Conservation (phyloP, 2,113 vertebrate genomes). For the Proterorhinus semilunaris region DNA sequence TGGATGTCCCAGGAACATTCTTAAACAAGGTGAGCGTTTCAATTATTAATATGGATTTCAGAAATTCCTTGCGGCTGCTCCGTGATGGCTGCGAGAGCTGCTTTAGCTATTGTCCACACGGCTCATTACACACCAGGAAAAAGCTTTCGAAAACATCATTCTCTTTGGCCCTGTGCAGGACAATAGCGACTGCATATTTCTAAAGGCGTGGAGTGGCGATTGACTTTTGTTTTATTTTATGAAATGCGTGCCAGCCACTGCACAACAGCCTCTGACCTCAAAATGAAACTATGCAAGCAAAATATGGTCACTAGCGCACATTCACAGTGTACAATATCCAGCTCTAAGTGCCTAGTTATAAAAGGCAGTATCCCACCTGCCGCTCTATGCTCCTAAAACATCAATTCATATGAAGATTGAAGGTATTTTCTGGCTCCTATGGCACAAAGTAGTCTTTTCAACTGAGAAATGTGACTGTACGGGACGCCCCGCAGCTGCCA, state of each 20-base stretch:
- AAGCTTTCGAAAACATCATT: slow-evolving; percentile 21
- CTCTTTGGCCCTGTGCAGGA: slow-evolving; percentile 12
- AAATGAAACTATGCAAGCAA: slow-evolving; percentile 17
- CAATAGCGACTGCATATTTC: slow-evolving; percentile 10
- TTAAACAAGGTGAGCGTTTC: slow-evolving; percentile 42
- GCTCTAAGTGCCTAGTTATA: slow-evolving; percentile 21
- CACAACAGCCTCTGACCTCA: slow-evolving; percentile 27
- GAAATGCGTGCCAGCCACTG: slow-evolving; percentile 42
- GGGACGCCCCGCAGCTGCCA: slow-evolving; percentile 43
- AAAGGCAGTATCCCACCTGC: slow-evolving; percentile 20
- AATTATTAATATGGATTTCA: slow-evolving; percentile 61
- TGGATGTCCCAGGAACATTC: slow-evolving; percentile 38
- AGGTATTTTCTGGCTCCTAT: slow-evolving; percentile 39
- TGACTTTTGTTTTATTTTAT: slow-evolving; percentile 27
- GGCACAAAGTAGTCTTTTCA: slow-evolving; percentile 40
- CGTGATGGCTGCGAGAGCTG: slow-evolving; percentile 47
- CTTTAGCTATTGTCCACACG: slow-evolving; percentile 38
- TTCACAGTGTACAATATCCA: slow-evolving; percentile 20
- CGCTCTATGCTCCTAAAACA: slow-evolving; percentile 22
- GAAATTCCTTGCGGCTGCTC: slow-evolving; percentile 47
- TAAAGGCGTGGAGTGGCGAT: slow-evolving; percentile 10
- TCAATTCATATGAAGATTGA: slow-evolving; percentile 41
- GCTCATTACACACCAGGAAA: slow-evolving; percentile 46
- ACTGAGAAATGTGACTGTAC: slow-evolving; percentile 23
- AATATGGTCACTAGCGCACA: slow-evolving; percentile 15